Base-by-base conservation (phyloP, 2,113 vertebrate genomes). In the Hemiprocne comata region DNA sequence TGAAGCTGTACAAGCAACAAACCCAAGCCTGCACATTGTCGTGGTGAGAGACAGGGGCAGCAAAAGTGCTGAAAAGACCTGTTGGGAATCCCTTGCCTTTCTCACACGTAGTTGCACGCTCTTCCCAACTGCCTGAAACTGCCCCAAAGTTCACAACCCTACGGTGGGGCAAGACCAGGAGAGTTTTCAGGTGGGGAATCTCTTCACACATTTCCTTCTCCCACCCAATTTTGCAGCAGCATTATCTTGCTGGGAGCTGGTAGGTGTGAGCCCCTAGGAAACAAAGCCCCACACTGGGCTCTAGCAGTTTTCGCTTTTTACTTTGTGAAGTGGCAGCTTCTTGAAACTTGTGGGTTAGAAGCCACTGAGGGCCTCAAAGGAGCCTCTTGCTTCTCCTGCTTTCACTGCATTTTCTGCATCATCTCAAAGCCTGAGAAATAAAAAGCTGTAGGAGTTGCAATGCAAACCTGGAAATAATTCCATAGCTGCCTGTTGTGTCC, bases 1-100 rank as follows among this genome's bases (percentile, higher is more conserved):
- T 50, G 65, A 25, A 79, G 72, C 62, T 6, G 0, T 2, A 1
- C 3, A 19, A 9, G 6, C 40, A 54, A 1, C n/a, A n/a, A 53
- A 12, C 21, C 25, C 4, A 60, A 51, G 19, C 7, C 67, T 50
- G 31, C 21, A 9, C 10, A 0, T 62, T 6, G 12, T 7, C 23
- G 0, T 1, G 15, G 23, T 42, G 55, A 26, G 16, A 2, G 15
- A 7, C 31, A 12, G 67, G 25, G 40, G 19, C 28, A 38, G 33
- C 62, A 29, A 36, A 69, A 12, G 31, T 3, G 14, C 36, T 19
- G 4, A 38, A 55, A 54, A 58, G 44, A 10, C 7, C n/a, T 26
- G 23, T 7, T 36, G 78, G 67, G 55, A 64, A 29, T 17, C 84
- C 46, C 24, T 17, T 61, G 48, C 54, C 55, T 38, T 62, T 29